Conservation (phyloP, 2,888 invertebrate genomes). For the Agriopis leucophaearia region DNA sequence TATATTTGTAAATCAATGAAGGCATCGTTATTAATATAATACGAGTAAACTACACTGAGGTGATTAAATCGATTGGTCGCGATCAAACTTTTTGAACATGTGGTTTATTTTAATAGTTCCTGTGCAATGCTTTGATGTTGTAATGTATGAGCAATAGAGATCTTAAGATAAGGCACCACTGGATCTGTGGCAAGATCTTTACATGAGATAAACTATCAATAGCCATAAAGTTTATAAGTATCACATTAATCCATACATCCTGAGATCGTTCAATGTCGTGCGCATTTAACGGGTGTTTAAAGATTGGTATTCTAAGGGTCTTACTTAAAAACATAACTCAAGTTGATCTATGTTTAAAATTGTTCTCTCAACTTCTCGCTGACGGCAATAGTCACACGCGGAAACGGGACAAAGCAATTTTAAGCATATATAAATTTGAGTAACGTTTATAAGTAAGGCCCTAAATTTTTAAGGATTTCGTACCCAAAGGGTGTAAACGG, state of each 20-base stretch:
- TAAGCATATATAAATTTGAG: no score
- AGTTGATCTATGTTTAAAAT: no score
- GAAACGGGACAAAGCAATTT: no score
- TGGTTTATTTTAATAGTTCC: slow-evolving; percentile 68
- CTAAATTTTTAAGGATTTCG: no score
- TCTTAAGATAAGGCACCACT: slow-evolving; percentile 34
- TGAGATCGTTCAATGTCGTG: not conserved
- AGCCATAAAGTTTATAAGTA: slow-evolving; percentile 11
- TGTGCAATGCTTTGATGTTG: slow-evolving; percentile 49
- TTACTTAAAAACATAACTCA: no score
- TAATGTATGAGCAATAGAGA: slow-evolving; percentile 28
- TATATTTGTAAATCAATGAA: not conserved
- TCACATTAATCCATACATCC: slow-evolving; percentile 5
- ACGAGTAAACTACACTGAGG: slow-evolving; percentile 65
- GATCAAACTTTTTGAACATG: slow-evolving; percentile 69
- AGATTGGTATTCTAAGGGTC: no score
- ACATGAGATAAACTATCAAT: slow-evolving; percentile 37
- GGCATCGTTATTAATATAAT: slow-evolving; percentile 62
- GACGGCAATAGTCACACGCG: no score
- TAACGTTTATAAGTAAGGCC: no score
- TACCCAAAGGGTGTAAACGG: no score
- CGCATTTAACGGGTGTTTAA: slow-evolving; percentile 1
- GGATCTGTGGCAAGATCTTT: slow-evolving; percentile 40
- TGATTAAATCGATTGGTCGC: slow-evolving; percentile 73
- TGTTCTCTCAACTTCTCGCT: no score